Base-by-base conservation (phyloP, 2,113 vertebrate species). In the Melanerpes aurifrons region DNA sequence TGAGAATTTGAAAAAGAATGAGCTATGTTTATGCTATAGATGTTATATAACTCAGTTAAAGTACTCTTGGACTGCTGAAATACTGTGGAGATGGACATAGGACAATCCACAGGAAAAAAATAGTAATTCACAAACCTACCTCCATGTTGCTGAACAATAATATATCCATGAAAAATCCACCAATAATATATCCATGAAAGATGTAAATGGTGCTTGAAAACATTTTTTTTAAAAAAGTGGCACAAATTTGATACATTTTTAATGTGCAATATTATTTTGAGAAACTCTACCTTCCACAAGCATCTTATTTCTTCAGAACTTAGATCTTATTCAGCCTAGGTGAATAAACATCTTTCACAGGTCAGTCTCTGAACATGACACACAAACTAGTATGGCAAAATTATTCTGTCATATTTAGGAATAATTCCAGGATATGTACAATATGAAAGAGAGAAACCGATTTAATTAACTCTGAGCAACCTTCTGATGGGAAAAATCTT, bases 391-490 rank as follows among this genome's bases (percentile, higher is more conserved):
- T 37, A 95, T 7, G 22, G 31, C 8, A 82, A 74, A 91, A 90
- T 93, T 62, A 90, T 91, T 94, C 66, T 71, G 45, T 77, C 94
- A 96, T 45, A 37, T 16, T 86, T 47, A 84, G 69, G 90, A 95
- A 93, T 92, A 95, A 94, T 94, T 93, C 25, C 35, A 92, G 8
- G 45, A 92, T 81, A 91, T 63, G 77, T 95, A 76, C 29, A 96
- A 88, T 40, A 71, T 16, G 59, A 93, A 48, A 93, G 59, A 92
- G 53, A 93, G 11, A 83, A 69, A 79, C 20, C 84, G 56, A 89
- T 96, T 95, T 95, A 89, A 96, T 93, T 95, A 90, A 95, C 28
- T 95, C 85, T 92, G 73, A 88, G 84, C 90, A 88, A 86, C 75
- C 37, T 91, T 96, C 45, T 66, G 86, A 84, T 84, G 73, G 73